Percentiles rank a stretch among this genome's conserved stretches.
Evolutionary conservation across 2,797 vertebrate genomes (phyloP).

Genomic region (Gallinago solitaria): DNA sequence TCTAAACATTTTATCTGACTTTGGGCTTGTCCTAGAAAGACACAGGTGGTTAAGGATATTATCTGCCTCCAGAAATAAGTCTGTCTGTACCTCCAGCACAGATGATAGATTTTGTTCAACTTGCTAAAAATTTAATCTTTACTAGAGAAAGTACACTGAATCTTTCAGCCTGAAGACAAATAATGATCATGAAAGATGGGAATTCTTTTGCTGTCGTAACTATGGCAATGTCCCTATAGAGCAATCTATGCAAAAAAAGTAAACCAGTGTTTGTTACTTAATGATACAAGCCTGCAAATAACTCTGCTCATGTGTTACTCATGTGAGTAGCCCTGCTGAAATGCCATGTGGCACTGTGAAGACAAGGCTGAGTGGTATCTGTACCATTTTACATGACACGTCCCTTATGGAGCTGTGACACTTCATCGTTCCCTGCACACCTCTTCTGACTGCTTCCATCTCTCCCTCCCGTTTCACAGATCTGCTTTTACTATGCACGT

Average conservation of each 20-base stretch:
- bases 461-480: conserved; percentile 74
- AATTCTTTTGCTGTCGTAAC: neutral
- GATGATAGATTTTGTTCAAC: neutral
- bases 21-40: neutral
- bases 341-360: neutral
- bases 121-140: neutral
- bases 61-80: neutral
- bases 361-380: conserved; percentile 41
- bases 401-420: neutral
- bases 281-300: neutral
- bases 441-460: conserved; percentile 33
- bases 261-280: neutral
- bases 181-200: neutral
- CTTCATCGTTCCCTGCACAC: neutral
- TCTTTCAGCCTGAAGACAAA: neutral
- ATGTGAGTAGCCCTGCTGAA: neutral
- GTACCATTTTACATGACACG: neutral
- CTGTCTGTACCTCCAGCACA: neutral
- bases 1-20: neutral
- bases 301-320: conserved; percentile 2
- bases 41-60: neutral
- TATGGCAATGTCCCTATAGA: neutral
- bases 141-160: neutral
- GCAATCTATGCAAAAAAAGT: neutral
- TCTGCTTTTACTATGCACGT: conserved; percentile 96